Percentiles rank a stretch among this genome's conserved stretches.
Evolutionary conservation across 2,888 invertebrate species (phyloP).

Genomic region (Platypus cylindrus): DNA sequence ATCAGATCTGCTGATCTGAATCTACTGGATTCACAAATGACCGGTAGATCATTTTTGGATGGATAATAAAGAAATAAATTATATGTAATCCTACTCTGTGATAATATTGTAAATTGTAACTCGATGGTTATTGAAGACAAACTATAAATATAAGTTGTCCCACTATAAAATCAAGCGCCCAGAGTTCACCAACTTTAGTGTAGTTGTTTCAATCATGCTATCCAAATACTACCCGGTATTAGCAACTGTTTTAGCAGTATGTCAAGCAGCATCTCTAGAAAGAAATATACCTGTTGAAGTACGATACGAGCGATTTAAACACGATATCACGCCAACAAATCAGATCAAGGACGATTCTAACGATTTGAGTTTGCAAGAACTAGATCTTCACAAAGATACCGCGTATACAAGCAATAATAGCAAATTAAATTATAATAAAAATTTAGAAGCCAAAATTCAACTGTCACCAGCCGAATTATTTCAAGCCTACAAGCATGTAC

Average conservation of each 20-base stretch:
- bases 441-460: slow-evolving; percentile 26
- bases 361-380: slow-evolving; percentile 7
- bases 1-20: too few species aligned
- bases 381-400: not conserved
- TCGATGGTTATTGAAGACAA: slow-evolving; percentile 12
- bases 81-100: not conserved
- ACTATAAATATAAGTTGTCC: slow-evolving; percentile 18
- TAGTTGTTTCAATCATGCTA: slow-evolving; percentile 17
- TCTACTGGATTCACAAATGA: too few species aligned
- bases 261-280: slow-evolving; percentile 15
- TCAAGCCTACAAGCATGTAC: slow-evolving; percentile 10
- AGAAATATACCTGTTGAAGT: slow-evolving; percentile 28
- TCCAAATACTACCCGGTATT: too few species aligned
- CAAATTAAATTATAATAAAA: slow-evolving; percentile 15
- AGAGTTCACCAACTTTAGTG: slow-evolving; percentile 33
- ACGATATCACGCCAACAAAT: slow-evolving; percentile 7
- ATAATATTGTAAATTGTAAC: slow-evolving; percentile 6
- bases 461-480: slow-evolving; percentile 18
- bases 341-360: slow-evolving; percentile 9
- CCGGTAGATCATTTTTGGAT: not conserved
- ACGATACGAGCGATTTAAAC: slow-evolving; percentile 23
- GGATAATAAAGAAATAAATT: not conserved
- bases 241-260: slow-evolving; percentile 20
- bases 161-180: slow-evolving; percentile 30
- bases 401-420: slow-evolving; percentile 4